Evolutionary conservation across 2,113 vertebrate genomes (phyloP).

Genomic region (Syrrhaptes paradoxus): DNA sequence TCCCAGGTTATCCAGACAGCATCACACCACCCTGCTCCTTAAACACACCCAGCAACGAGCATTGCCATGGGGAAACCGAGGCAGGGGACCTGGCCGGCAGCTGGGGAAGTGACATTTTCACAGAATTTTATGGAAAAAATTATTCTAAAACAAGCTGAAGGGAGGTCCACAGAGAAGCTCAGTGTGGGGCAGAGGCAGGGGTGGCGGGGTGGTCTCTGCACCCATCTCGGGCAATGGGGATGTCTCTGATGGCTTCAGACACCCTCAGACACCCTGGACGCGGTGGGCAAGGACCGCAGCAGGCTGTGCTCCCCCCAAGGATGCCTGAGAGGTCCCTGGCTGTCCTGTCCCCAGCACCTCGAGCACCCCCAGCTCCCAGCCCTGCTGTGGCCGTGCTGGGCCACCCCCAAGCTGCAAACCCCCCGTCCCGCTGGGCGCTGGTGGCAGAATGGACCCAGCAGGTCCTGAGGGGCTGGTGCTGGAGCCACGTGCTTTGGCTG

Average conservation of each 20-base stretch:
- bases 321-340: not conserved
- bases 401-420: not conserved
- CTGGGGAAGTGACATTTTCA: not conserved
- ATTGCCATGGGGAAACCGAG: not conserved
- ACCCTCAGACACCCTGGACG: not conserved
- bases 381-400: rapidly evolving
- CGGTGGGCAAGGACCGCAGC: rapidly evolving
- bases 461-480: not conserved
- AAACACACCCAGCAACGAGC: not conserved
- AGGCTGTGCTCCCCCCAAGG: not conserved
- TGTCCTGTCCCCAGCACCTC: rapidly evolving
- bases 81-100: not conserved
- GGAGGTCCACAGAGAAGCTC: not conserved
- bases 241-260: not conserved
- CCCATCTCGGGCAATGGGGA: rapidly evolving
- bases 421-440: rapidly evolving
- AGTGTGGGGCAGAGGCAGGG: not conserved
- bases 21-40: not conserved
- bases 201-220: not conserved
- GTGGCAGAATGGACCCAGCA: not conserved
- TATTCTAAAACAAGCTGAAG: not conserved
- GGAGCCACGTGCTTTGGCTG: not conserved
- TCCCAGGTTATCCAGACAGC: not conserved
- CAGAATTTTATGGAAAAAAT: not conserved
- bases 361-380: not conserved